Percentiles rank a stretch among this genome's conserved stretches.
Evolutionary conservation across 1,140 invertebrate species (phyloP).

Genomic region (Brachionus manjavacas): DNA sequence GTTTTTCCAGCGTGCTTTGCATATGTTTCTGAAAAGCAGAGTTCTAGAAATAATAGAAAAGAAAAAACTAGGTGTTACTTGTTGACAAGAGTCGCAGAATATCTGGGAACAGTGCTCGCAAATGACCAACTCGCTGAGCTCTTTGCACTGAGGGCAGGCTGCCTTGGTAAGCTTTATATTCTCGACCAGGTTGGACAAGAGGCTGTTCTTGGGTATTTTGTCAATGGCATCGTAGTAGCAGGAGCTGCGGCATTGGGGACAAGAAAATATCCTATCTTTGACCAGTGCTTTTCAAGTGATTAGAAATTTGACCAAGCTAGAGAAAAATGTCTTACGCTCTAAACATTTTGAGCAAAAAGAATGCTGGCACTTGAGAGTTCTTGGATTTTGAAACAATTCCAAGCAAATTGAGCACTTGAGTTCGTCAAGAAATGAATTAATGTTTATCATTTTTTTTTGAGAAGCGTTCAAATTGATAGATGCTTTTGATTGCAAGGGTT

Average conservation of each 20-base stretch:
- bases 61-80: background rate
- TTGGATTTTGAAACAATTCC: background rate
- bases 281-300: background rate
- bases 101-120: conserved; percentile 22
- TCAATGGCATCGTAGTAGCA: background rate
- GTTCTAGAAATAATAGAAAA: background rate
- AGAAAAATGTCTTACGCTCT: background rate
- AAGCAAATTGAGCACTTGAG: conserved; percentile 26
- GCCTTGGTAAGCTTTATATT: background rate
- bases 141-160: conserved; percentile 7
- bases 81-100: background rate
- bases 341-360: conserved; percentile 20
- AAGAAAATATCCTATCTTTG: background rate
- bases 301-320: background rate
- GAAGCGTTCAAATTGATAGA: background rate
- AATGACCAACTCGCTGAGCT: background rate
- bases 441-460: conserved; percentile 29
- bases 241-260: background rate
- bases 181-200: background rate
- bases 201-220: background rate
- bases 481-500: background rate
- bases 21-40: background rate
- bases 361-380: conserved; percentile 12
- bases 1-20: background rate
- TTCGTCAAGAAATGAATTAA: conserved; percentile 25